Percentiles rank a stretch among this genome's conserved stretches.
phyloP scores from a whole-genome alignment of 37 sponge, comb jelly and placozoan genomes.

The Hexactinellida sp. region DNA sequence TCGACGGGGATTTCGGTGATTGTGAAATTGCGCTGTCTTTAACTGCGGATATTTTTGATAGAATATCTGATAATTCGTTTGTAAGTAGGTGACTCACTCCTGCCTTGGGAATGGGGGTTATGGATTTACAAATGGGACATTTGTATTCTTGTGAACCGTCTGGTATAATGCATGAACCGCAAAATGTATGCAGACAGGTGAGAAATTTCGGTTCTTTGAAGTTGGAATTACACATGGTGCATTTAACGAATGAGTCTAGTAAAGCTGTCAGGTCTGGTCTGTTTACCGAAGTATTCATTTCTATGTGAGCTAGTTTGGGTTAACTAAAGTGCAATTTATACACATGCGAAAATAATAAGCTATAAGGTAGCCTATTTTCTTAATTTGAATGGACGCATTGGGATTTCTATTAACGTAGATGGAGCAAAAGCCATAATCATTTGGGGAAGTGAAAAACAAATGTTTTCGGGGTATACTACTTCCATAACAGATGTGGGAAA shows the following conservation, averaged over 20 bases:
- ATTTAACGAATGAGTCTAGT: neutral
- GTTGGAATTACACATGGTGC: conserved; percentile 1
- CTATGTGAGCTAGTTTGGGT: no score
- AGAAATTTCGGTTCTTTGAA: neutral
- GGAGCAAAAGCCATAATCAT: no score
- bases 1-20: neutral
- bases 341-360: neutral
- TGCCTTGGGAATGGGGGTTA: neutral
- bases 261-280: neutral
- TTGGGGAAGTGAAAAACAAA: no score
- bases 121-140: neutral
- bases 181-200: neutral
- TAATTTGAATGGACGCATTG: no score
- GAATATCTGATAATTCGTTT: conserved; percentile 10
- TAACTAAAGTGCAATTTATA: no score
- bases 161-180: neutral
- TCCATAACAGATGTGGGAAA: no score
- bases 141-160: neutral
- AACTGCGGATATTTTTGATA: neutral
- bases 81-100: neutral
- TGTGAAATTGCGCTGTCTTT: neutral
- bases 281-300: no score
- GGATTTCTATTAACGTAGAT: no score
- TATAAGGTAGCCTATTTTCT: neutral
- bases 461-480: no score